Evolutionary conservation across 2,113 vertebrate genomes (phyloP).

Genomic region (Cyphomyrus plagiostoma): DNA sequence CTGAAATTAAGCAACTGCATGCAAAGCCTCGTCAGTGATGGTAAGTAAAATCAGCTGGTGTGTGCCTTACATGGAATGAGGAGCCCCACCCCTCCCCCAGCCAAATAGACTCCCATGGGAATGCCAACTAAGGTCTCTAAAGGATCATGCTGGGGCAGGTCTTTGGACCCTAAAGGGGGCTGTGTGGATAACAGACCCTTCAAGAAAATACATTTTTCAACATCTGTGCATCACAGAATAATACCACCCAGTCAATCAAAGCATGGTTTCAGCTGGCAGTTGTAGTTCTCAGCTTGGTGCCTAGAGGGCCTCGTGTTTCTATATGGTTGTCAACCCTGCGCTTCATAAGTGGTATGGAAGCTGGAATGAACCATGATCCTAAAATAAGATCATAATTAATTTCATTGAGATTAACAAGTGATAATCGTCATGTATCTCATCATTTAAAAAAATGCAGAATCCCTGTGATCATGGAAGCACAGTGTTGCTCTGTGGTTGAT

Average conservation of each 20-base stretch:
- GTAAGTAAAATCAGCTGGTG: not conserved
- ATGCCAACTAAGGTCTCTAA: not conserved
- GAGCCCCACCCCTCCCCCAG: not conserved
- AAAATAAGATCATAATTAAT: not conserved
- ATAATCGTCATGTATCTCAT: not conserved
- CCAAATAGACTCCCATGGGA: not conserved
- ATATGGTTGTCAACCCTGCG: not conserved
- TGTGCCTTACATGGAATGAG: not conserved
- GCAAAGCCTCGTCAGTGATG: not conserved
- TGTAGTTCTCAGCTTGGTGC: not conserved
- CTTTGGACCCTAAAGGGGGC: not conserved
- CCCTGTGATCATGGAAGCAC: not conserved
- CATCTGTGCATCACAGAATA: not conserved
- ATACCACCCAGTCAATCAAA: not conserved
- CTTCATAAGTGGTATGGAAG: not conserved
- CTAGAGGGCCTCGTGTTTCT: conserved; percentile 12
- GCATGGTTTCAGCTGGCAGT: not conserved
- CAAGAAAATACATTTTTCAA: not conserved
- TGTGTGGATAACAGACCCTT: not conserved
- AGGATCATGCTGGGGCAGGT: not conserved
- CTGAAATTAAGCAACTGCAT: not conserved
- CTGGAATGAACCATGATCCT: not conserved
- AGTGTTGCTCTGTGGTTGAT: not conserved
- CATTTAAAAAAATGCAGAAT: not conserved
- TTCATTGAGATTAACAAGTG: not conserved